A percentile compares a stretch with the other conserved stretches of the same genome.
Evolutionary conservation across 1,140 invertebrate species (phyloP).

Genomic region (Lepidostoma basale): DNA sequence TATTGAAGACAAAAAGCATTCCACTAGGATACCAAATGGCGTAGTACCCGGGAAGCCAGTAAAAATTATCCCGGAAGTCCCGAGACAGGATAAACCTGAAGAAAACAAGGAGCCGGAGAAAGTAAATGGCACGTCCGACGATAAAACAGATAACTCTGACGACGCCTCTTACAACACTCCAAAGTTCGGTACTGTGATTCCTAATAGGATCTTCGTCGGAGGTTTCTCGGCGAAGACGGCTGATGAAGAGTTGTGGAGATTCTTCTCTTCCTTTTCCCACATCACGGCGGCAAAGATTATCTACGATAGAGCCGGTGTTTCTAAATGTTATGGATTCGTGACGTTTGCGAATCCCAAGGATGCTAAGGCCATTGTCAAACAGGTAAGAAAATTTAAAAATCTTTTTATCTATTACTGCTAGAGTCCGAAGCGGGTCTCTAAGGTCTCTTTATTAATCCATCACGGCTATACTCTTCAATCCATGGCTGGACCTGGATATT

Average conservation of each 20-base stretch:
- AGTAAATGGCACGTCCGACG: not conserved
- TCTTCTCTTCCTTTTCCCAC: conserved; percentile 86
- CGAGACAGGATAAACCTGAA: conserved; percentile 50
- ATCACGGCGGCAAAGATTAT: conserved; percentile 95
- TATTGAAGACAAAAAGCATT: conserved; percentile 40
- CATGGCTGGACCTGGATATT: too few relatives aligned
- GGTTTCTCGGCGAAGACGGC: conserved; percentile 89
- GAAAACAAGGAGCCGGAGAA: conserved; percentile 48
- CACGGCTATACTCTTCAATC: too few relatives aligned
- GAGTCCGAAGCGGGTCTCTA: too few relatives aligned
- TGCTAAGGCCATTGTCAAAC: conserved; percentile 58
- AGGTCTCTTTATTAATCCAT: too few relatives aligned
- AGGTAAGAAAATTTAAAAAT: too few relatives aligned
- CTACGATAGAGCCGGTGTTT: conserved; percentile 89
- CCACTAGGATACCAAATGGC: conserved; percentile 29
- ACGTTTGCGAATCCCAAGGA: conserved; percentile 76
- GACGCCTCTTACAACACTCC: conserved; percentile 66
- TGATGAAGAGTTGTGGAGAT: conserved; percentile 79
- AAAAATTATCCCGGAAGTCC: not conserved
- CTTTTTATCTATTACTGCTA: too few relatives aligned
- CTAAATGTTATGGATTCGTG: conserved; percentile 94
- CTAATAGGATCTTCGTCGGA: conserved; percentile 93
- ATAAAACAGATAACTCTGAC: conserved; percentile 49
- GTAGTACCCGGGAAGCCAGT: conserved; percentile 15
- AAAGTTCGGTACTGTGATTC: conserved; percentile 81